A percentile compares a stretch with the other conserved stretches of the same genome.
Conservation (phyloP, 2,113 vertebrate species). For the Neoarius graeffei region DNA sequence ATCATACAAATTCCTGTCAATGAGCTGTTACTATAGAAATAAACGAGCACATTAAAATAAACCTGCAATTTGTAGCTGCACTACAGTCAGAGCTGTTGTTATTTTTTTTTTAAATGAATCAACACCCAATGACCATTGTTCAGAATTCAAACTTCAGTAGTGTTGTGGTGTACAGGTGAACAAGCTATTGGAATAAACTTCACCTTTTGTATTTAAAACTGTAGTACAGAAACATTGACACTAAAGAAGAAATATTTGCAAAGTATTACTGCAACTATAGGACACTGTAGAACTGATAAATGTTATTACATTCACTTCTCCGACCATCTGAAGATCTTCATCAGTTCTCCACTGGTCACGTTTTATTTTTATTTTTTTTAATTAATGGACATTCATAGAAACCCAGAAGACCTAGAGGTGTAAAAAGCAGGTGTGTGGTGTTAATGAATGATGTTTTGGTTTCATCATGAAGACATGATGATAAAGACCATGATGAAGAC, state of each 20-base stretch:
- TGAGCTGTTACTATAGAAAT: neutral
- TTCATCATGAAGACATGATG: neutral
- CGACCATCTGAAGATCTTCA: neutral
- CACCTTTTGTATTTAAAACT: neutral
- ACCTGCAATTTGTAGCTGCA: neutral
- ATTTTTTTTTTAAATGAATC: no score
- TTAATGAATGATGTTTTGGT: neutral
- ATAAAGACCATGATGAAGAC: neutral
- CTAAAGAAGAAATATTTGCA: neutral
- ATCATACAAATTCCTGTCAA: no score
- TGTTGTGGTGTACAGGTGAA: neutral
- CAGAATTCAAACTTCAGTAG: neutral
- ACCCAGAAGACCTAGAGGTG: neutral
- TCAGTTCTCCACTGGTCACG: neutral
- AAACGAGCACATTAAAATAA: neutral
- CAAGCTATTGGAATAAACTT: neutral
- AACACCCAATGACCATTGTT: neutral
- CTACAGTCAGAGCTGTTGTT: neutral
- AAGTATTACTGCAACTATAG: neutral
- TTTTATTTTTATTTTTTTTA: neutral
- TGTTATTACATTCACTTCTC: neutral
- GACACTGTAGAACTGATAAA: neutral
- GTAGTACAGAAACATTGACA: no score
- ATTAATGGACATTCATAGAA: neutral
- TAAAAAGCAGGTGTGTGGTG: no score